Evolutionary conservation across 2,888 invertebrate genomes (phyloP).

Genomic region (Ecliptopera silaceata): DNA sequence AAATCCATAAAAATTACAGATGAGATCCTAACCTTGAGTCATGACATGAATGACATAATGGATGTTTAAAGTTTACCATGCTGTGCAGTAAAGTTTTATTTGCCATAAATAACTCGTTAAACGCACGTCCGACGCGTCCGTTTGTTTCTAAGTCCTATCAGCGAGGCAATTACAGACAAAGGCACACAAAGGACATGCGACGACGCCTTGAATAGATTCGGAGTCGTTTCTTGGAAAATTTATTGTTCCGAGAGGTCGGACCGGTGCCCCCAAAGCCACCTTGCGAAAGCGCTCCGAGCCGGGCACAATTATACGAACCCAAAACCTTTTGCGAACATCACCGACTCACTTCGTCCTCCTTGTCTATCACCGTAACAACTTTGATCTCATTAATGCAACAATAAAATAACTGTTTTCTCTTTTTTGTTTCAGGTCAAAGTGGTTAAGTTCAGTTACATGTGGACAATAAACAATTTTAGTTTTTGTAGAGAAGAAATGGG

Average conservation of each 20-base stretch:
- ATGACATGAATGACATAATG: constrained; percentile 45
- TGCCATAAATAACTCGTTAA: constrained; percentile 64
- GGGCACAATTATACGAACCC: neutral
- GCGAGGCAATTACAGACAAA: constrained; percentile 54
- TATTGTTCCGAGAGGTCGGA: constrained; percentile 43
- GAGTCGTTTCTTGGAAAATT: constrained; percentile 47
- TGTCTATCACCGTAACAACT: constrained; percentile 37
- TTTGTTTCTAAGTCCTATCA: constrained; percentile 53
- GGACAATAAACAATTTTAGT: constrained; percentile 99
- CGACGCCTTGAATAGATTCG: constrained; percentile 45
- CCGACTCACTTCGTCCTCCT: constrained; percentile 32
- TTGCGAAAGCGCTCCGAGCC: constrained; percentile 36
- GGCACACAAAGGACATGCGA: constrained; percentile 46
- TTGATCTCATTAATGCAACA: constrained; percentile 39
- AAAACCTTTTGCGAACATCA: constrained; percentile 14
- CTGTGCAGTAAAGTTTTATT: constrained; percentile 55
- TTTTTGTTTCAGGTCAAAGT: constrained; percentile 96
- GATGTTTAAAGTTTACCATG: constrained; percentile 39
- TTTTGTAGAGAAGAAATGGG: constrained; percentile 99
- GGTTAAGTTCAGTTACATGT: constrained; percentile 99
- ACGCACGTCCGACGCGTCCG: constrained; percentile 44
- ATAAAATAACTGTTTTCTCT: constrained; percentile 43
- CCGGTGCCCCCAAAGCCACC: constrained; percentile 38
- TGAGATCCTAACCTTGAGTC: constrained; percentile 53
- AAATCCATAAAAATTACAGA: constrained; percentile 40